A percentile compares a stretch with the other conserved stretches of the same genome.
Conservation (phyloP, 2,113 vertebrate genomes). For the Melanocharis versteri region DNA sequence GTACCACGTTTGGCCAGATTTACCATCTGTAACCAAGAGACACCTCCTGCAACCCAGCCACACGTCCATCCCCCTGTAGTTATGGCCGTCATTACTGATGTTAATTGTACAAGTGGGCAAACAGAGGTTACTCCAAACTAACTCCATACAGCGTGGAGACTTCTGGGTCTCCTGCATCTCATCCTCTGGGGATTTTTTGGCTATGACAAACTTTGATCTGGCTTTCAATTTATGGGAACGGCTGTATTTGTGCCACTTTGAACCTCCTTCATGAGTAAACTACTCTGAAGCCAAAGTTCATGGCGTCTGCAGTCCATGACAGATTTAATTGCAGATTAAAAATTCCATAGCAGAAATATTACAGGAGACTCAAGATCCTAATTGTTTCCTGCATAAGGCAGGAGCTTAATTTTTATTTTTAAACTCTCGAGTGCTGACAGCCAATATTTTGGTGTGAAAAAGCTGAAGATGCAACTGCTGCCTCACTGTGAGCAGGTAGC, state of each 20-base stretch:
- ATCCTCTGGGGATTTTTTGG: background rate
- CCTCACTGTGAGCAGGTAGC: background rate
- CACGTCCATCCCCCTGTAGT: fast-evolving
- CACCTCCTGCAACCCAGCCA: background rate
- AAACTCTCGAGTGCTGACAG: background rate
- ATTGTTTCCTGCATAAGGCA: background rate
- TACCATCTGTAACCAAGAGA: background rate
- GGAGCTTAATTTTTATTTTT: constrained; percentile 13
- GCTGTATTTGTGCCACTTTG: background rate
- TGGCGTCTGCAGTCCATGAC: background rate
- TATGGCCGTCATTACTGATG: background rate
- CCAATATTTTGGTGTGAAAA: constrained; percentile 17
- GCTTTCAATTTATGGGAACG: background rate
- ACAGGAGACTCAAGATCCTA: background rate
- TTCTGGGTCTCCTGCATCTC: background rate
- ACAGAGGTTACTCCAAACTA: background rate
- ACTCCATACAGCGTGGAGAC: fast-evolving
- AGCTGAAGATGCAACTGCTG: background rate
- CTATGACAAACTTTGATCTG: background rate
- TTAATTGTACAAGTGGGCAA: background rate
- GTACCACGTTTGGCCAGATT: background rate
- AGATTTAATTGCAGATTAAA: constrained; percentile 27
- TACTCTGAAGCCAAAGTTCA: background rate
- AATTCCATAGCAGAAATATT: background rate
- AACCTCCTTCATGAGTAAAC: background rate